Evolutionary conservation across 2,797 vertebrate genomes (phyloP).

Genomic region (Rallus crepitans): DNA sequence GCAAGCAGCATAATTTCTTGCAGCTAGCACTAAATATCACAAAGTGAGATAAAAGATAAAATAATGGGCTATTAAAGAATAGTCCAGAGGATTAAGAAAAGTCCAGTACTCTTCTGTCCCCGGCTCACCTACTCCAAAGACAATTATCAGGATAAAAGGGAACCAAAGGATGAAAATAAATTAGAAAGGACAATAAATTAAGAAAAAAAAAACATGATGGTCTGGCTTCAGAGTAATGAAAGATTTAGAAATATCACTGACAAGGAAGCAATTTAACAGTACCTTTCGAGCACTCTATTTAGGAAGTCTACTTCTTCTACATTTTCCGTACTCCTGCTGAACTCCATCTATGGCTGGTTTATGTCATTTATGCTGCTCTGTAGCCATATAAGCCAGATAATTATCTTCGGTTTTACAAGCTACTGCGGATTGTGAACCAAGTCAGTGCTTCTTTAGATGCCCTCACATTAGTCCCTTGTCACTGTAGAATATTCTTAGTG

Average conservation of each 20-base stretch:
- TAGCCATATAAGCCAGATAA: not conserved
- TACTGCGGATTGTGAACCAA: not conserved
- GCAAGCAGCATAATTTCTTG: not conserved
- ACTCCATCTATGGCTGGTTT: not conserved
- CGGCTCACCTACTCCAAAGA: not conserved
- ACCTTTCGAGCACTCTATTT: not conserved
- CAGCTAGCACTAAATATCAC: not conserved
- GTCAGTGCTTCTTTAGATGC: not conserved
- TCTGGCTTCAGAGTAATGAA: not conserved
- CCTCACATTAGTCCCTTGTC: not conserved
- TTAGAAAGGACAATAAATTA: not conserved
- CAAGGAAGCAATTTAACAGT: not conserved
- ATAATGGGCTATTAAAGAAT: not conserved
- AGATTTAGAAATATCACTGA: not conserved
- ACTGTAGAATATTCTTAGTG: not conserved
- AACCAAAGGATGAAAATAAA: not conserved
- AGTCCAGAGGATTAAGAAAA: not conserved
- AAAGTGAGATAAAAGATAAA: not conserved
- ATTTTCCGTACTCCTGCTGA: not conserved
- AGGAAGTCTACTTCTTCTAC: not conserved
- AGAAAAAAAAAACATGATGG: not conserved
- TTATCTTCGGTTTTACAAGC: constrained; percentile 10
- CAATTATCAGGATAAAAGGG: not conserved
- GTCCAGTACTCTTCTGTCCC: not conserved
- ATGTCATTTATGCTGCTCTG: not conserved